Conservation (phyloP, 1,140 invertebrate genomes). For the Hermetia illucens region DNA sequence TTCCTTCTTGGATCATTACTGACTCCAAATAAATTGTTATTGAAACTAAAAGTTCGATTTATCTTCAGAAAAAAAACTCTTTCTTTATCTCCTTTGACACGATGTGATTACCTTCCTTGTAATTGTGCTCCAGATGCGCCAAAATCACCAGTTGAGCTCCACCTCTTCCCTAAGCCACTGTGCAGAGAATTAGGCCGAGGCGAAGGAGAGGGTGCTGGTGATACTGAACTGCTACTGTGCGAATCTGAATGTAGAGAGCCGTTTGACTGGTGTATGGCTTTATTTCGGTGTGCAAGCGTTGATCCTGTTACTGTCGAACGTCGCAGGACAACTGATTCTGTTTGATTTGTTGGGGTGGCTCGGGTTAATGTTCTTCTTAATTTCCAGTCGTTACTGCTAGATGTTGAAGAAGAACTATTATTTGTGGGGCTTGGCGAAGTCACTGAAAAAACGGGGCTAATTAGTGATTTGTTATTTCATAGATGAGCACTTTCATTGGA, state of each 20-base stretch:
- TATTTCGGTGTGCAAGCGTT: slow-evolving; percentile 1
- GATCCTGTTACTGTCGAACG: not conserved
- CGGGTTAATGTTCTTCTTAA: slow-evolving; percentile 3
- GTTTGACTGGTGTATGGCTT: slow-evolving; percentile 54
- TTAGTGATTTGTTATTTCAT: not conserved
- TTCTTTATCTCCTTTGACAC: not conserved
- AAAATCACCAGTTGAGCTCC: slow-evolving; percentile 74
- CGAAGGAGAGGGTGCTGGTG: slow-evolving; percentile 67
- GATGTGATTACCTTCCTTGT: slow-evolving; percentile 2
- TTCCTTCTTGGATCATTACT: too few relatives aligned
- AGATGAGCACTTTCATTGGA: not conserved
- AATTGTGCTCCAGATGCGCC: slow-evolving; percentile 14
- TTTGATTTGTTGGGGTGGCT: not conserved
- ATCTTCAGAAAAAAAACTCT: not conserved
- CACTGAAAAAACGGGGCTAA: not conserved
- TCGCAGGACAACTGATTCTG: not conserved
- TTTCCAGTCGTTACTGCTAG: slow-evolving; percentile 4
- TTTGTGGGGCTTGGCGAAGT: slow-evolving; percentile 3
- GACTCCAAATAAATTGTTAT: too few relatives aligned
- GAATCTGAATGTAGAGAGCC: slow-evolving; percentile 74
- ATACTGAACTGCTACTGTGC: slow-evolving; percentile 66
- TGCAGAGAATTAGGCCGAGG: slow-evolving; percentile 53
- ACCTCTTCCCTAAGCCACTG: slow-evolving; percentile 48
- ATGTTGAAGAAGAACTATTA: slow-evolving; percentile 2
- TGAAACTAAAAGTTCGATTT: too few relatives aligned